phyloP scores from a whole-genome alignment of 2,888 invertebrate genomes.

The Oithona nana region DNA sequence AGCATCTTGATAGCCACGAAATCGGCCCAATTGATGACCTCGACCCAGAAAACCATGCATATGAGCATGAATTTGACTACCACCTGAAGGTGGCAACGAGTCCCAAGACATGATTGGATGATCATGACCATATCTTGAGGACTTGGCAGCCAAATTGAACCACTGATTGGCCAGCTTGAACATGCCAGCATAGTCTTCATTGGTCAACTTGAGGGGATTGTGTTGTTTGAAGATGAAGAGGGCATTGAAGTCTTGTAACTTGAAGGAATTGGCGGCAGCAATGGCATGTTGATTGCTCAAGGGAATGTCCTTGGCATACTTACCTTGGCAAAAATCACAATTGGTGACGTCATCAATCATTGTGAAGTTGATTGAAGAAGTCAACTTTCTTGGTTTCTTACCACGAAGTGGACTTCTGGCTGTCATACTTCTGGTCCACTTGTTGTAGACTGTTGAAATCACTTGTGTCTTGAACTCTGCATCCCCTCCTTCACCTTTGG shows the following conservation, averaged over 20 bases:
- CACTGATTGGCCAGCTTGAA: constrained; percentile 27
- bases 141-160: constrained; percentile 25
- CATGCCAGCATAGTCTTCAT: constrained; percentile 26
- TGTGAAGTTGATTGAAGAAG: not conserved
- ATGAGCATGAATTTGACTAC: constrained; percentile 33
- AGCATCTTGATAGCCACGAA: not conserved
- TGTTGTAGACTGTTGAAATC: not conserved
- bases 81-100: constrained; percentile 30
- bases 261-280: constrained; percentile 29
- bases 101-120: constrained; percentile 31
- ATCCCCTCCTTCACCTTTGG: too few species aligned
- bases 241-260: constrained; percentile 29
- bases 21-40: constrained; percentile 21
- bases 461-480: too few species aligned
- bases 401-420: not conserved
- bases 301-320: not conserved
- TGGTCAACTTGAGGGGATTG: constrained; percentile 27
- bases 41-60: constrained; percentile 28
- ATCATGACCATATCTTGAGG: constrained; percentile 22
- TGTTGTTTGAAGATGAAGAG: constrained; percentile 28
- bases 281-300: not conserved
- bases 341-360: not conserved
- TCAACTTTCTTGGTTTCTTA: not conserved
- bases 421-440: not conserved
- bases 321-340: not conserved